Conservation (phyloP, 2,888 invertebrate species). For the Thereva unica region DNA sequence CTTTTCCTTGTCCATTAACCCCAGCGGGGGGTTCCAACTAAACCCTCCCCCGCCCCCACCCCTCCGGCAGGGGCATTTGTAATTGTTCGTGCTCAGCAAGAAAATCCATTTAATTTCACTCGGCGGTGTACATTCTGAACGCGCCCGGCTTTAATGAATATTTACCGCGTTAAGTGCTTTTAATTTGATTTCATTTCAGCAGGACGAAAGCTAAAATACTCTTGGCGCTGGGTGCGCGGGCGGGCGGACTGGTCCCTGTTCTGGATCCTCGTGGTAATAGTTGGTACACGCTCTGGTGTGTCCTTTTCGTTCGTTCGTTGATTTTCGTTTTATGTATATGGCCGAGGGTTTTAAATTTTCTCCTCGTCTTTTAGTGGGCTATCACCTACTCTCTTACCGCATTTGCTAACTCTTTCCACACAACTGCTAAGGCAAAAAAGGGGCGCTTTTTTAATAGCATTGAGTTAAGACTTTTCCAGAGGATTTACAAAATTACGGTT, state of each 20-base stretch:
- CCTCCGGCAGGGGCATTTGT: conserved; percentile 3
- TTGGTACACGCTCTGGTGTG: conserved; percentile 11
- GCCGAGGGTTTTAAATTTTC: neutral
- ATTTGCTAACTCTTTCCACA: too few relatives aligned
- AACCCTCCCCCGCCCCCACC: too few relatives aligned
- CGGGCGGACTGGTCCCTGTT: conserved; percentile 14
- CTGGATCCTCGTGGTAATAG: conserved; percentile 14
- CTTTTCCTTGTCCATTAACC: conserved; percentile 12
- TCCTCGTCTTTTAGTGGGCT: neutral
- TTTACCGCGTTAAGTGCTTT: conserved; percentile 41
- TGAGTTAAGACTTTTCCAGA: neutral
- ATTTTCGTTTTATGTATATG: conserved; percentile 4
- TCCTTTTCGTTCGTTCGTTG: neutral
- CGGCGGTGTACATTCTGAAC: conserved; percentile 26
- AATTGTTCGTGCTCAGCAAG: conserved; percentile 34
- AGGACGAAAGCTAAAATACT: too few relatives aligned
- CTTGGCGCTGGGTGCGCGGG: too few relatives aligned
- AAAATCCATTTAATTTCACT: conserved; percentile 38
- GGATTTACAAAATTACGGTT: conserved; percentile 19
- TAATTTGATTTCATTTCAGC: conserved; percentile 36
- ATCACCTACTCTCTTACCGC: too few relatives aligned
- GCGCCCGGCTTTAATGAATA: conserved; percentile 40
- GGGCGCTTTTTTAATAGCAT: too few relatives aligned
- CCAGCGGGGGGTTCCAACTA: conserved; percentile 1
- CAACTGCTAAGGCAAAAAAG: too few relatives aligned